phyloP scores from a whole-genome alignment of 53 echinoderm and acorn worm genomes.

The Crossaster papposus region DNA sequence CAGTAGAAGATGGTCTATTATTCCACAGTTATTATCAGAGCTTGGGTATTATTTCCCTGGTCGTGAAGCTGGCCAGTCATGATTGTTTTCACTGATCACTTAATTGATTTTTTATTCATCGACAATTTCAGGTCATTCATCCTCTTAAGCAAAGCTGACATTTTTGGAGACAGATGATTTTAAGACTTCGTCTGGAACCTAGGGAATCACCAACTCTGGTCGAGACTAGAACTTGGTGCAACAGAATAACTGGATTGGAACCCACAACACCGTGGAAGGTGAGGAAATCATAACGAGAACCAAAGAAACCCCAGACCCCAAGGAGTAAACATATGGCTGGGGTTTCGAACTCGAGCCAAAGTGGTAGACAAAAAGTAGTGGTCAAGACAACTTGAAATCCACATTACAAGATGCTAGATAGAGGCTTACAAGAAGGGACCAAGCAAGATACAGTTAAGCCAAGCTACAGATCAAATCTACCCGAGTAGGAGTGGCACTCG shows the following conservation, averaged over 20 bases:
- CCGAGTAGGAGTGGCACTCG: not conserved
- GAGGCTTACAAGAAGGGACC: too few species aligned
- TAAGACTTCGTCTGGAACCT: not conserved
- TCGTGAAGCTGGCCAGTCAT: not conserved
- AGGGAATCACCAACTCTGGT: not conserved
- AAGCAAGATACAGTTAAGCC: not conserved
- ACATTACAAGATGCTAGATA: not conserved
- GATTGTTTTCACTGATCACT: not conserved
- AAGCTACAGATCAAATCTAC: not conserved
- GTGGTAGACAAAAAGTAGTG: not conserved
- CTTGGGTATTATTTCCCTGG: not conserved
- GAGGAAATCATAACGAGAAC: not conserved
- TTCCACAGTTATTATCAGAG: not conserved
- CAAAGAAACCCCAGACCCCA: not conserved
- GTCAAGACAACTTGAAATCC: not conserved
- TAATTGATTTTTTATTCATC: not conserved
- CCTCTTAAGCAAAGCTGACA: not conserved
- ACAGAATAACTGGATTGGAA: not conserved
- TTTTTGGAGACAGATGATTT: not conserved
- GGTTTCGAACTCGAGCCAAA: not conserved
- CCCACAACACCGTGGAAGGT: not conserved
- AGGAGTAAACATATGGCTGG: not conserved
- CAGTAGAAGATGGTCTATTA: not conserved
- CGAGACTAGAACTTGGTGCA: not conserved
- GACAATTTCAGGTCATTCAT: not conserved